Evolutionary conservation across 2,113 vertebrate species (phyloP), one percentile per base, ranked within the genome.

Genomic region (Poicephalus gulielmi): DNA sequence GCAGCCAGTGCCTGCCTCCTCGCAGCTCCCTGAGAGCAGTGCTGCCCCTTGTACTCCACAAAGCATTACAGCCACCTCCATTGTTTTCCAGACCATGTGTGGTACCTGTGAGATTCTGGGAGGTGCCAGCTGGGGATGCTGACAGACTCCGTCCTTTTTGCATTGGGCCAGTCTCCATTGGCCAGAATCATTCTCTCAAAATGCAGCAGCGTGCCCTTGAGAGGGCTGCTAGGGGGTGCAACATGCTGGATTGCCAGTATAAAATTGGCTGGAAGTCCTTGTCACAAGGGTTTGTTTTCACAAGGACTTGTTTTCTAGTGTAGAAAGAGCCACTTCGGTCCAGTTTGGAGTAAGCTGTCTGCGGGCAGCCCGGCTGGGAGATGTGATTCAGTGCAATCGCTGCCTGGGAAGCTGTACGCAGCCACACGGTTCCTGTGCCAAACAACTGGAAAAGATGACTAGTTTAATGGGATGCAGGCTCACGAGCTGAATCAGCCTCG

Each of bases 361-460:
- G 55, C 28, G 1, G 0, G 23, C 63, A 86, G 85, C 67, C 83
- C 75, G 81, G 62, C 86, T 53, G 81, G 80, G 70, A 75, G 92
- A 79, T 62, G 83, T 82, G 91, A 78, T 95, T 74, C 74, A 95
- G 91, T 2, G 2, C 86, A 74, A 83, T 31, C 7, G 0, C 86
- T 78, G 95, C 77, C 77, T 8, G 44, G 79, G 80, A 88, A 69
- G 79, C 22, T 6, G 4, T 68, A 12, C 23, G 69, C 35, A 0
- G 57, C 63, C 92, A 67, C 8, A 14, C 4, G 7, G 76, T 33
- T 91, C 82, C 83, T 94, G 74, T 2, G 2, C 80, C 3, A 4
- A 93, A 84, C 44, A 76, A 91, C 88, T 95, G 95, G 95, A 94
- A 96, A 96, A 93, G 88, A 86, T 94, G 35, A 94, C 90, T 92